Evolutionary conservation across 2,797 vertebrate genomes (phyloP).

Genomic region (Selene dorsalis): DNA sequence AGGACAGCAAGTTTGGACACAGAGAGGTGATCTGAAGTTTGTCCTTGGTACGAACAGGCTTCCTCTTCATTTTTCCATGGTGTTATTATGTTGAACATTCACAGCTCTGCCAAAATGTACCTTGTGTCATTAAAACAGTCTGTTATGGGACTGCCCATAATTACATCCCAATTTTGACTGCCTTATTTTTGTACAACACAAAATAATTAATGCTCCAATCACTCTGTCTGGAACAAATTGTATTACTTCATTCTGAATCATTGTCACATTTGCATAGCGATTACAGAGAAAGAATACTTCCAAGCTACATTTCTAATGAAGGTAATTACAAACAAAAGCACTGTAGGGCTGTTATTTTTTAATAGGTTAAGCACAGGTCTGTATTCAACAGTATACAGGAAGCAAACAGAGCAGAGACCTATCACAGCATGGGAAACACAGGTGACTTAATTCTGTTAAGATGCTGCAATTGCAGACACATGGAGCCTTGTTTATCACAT

Average conservation of each 20-base stretch:
- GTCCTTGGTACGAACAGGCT: constrained; percentile 50
- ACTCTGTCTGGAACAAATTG: constrained; percentile 77
- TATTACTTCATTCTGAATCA: constrained; percentile 76
- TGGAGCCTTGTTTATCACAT: background rate
- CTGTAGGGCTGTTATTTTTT: constrained; percentile 17
- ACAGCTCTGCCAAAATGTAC: constrained; percentile 70
- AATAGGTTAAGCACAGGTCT: constrained; percentile 29
- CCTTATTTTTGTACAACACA: constrained; percentile 74
- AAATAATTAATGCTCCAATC: constrained; percentile 82
- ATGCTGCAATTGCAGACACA: background rate
- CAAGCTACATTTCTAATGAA: constrained; percentile 51
- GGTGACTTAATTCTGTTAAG: background rate
- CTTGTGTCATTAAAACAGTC: constrained; percentile 75
- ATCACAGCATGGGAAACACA: background rate
- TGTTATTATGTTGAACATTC: constrained; percentile 75
- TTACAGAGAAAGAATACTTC: constrained; percentile 63
- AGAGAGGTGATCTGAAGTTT: constrained; percentile 42
- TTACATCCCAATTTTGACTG: constrained; percentile 74
- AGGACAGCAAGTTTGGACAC: too few relatives aligned
- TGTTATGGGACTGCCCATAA: constrained; percentile 74
- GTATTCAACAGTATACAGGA: background rate
- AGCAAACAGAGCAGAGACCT: background rate
- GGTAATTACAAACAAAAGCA: constrained; percentile 60
- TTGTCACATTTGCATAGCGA: constrained; percentile 77
- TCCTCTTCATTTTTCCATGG: constrained; percentile 47